Base-by-base conservation (phyloP, 2,888 invertebrate genomes). In the Orthosia incerta region DNA sequence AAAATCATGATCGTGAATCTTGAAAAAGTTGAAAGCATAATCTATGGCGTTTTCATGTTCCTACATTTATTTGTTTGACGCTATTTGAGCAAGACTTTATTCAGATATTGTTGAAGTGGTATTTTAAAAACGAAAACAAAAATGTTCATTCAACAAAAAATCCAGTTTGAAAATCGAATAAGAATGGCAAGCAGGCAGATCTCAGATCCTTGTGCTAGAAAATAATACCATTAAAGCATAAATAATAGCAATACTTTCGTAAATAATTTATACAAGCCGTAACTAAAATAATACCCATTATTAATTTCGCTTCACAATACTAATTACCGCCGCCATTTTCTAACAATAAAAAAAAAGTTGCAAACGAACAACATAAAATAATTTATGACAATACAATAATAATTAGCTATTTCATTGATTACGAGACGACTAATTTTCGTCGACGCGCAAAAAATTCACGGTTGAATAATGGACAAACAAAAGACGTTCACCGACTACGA, bases 401-500 rank as follows among this genome's bases (percentile, higher is more conserved):
- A 79, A 86, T 87, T 87, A 81, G 85, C 80, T 70, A 65, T 79
- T 79, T 83, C 87, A 88, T 78, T 82, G 82, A 84, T 73, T 74
- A 73, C 70, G 76, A 71, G 66, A 76, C 63, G 70, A 72, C 53
- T 72, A 73, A 87, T 88, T 85, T 80, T 53, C 39, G 51, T 53
- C 81, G 70, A 65, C 68, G 67, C 70, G 74, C 79, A 79, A 85
- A 86, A 88, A 83, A 74, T 57, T 69, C 50, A 73, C 82, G 62
- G 67, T 78, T 71, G 57, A 63, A 71, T 70, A 74, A 82, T 84
- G 86, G 87, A 83, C 90, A 90, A 92, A 94, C 92, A 95, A 95
- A 94, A 93, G 92, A 86, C 90, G 89, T 87, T 87, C 89, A 87
- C 86, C 83, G 89, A 92, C 92, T 90, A 87, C 83, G 89, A 92